These are phyloP conservation scores for Thripadectes ignobilis DNA, from an alignment of 2,797 vertebrate species.

Conservation along the genomic window DNA sequence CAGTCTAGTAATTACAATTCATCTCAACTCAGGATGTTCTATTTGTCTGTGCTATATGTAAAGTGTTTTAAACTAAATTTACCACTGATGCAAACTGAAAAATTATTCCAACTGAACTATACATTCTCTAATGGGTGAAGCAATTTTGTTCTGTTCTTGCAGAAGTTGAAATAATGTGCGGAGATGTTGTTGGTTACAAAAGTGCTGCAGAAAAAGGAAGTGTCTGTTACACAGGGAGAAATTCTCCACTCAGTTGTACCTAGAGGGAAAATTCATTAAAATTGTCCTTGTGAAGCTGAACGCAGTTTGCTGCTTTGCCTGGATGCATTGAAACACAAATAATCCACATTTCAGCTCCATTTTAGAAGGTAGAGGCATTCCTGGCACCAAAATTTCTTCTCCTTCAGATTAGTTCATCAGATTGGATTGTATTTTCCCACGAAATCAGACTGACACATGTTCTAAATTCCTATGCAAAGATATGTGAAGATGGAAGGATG, in stretches of 20 bases:
- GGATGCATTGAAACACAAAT: neutral
- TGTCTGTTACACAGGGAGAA: neutral
- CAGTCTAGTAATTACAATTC: neutral
- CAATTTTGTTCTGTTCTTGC: neutral
- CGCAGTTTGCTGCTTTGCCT: neutral
- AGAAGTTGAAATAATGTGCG: neutral
- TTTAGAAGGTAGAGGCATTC: neutral
- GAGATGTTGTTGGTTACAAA: neutral
- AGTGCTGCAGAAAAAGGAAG: neutral
- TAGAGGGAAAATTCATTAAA: conserved; percentile 20
- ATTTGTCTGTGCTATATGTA: neutral
- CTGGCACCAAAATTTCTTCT: neutral
- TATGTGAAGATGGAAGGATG: neutral
- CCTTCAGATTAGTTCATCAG: neutral
- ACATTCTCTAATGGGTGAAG: neutral
- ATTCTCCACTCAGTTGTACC: neutral
- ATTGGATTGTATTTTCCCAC: neutral
- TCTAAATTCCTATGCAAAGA: neutral
- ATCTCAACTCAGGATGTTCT: neutral
- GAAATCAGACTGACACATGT: neutral
- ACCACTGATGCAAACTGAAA: neutral
- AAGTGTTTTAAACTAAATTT: conserved; percentile 24
- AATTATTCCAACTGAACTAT: neutral
- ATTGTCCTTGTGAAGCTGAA: neutral
- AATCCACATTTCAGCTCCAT: neutral